These are phyloP conservation scores for Drosophila mayri DNA, from an alignment of 1,140 invertebrate genomes.

Conservation along the genomic window DNA sequence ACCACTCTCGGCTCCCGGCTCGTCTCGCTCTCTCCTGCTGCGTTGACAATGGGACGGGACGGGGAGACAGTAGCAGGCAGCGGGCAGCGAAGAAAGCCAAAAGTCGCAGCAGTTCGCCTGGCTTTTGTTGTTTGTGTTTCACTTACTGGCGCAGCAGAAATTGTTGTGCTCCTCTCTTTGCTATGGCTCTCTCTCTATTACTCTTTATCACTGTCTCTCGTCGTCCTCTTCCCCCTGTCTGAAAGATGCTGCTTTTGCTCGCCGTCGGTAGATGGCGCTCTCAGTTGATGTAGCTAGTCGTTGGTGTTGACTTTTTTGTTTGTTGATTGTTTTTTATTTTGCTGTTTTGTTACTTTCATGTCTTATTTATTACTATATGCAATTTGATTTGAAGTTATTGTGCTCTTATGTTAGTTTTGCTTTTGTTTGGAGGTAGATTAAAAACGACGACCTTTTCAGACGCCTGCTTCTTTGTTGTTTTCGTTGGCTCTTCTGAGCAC, in stretches of 20 bases:
- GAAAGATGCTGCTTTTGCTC: slow-evolving; percentile 28
- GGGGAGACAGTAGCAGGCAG: slow-evolving; percentile 14
- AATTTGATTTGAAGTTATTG: slow-evolving; percentile 24
- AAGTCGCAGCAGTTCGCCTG: slow-evolving; percentile 14
- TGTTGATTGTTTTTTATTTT: slow-evolving; percentile 19
- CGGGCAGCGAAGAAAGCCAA: slow-evolving; percentile 26
- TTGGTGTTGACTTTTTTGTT: slow-evolving; percentile 10
- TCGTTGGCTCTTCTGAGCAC: slow-evolving; percentile 15
- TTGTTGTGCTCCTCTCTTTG: slow-evolving; percentile 14
- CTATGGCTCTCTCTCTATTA: slow-evolving; percentile 10
- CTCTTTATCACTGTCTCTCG: slow-evolving; percentile 6
- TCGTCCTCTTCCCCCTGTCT: slow-evolving; percentile 1
- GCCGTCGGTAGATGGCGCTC: slow-evolving; percentile 50
- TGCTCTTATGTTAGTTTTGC: slow-evolving; percentile 17
- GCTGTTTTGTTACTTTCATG: slow-evolving; percentile 1
- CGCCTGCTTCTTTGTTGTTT: slow-evolving; percentile 32
- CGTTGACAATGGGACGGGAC: slow-evolving; percentile 14
- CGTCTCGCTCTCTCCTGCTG: slow-evolving; percentile 9
- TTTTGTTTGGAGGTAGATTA: slow-evolving; percentile 39
- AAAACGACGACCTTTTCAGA: slow-evolving; percentile 29
- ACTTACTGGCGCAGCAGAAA: slow-evolving; percentile 18
- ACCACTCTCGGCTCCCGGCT: not conserved
- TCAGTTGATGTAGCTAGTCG: slow-evolving; percentile 12
- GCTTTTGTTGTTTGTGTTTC: slow-evolving; percentile 17
- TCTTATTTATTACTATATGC: not conserved